Evolutionary conservation across 1,140 invertebrate genomes (phyloP), one percentile per base, ranked within the genome.

Genomic region (Vollenhovia emeryi): DNA sequence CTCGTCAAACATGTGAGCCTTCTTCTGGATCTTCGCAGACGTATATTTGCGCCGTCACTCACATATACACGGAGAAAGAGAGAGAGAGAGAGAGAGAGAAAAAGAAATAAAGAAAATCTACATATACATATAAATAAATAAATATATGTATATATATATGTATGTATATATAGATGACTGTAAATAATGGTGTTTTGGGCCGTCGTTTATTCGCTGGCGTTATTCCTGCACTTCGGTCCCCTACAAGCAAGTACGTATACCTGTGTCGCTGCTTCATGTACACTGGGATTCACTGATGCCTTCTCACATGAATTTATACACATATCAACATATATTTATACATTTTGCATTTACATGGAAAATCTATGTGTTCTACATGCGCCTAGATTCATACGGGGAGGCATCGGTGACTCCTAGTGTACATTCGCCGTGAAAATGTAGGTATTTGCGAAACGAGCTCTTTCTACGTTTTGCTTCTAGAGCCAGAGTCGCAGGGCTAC

Each of bases 401-500:
- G n/a, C n/a, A n/a, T n/a, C n/a, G n/a, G n/a, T n/a, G n/a, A n/a
- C n/a, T n/a, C n/a, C n/a, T n/a, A n/a, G n/a, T n/a, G n/a, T n/a
- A n/a, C n/a, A n/a, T n/a, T n/a, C n/a, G 4, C 27, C 2, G 4
- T 27, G 18, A 50, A 60, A 66, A 13, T 15, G 18, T 30, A 4
- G 1, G n/a, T n/a, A 40, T 50, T 6, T 11, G 30, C 30, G 18
- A 24, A 27, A 13, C 50, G 18, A 50, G 3, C 60, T 59, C 2
- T 66, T 64, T 13, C 1, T 71, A 0, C 36, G 8, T 11, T 5
- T 7, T 5, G 11, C 62, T n/a, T 13, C 0, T 3, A 90, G 89
- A 86, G 43, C 78, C 89, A 43, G 89, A 87, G 55, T 89, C 94
- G 13, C 92, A 94, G 75, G 97, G 97, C 30, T 97, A 97, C 93